Evolutionary conservation across 2,888 invertebrate genomes (phyloP).

Genomic region (Drosophila meridiana): DNA sequence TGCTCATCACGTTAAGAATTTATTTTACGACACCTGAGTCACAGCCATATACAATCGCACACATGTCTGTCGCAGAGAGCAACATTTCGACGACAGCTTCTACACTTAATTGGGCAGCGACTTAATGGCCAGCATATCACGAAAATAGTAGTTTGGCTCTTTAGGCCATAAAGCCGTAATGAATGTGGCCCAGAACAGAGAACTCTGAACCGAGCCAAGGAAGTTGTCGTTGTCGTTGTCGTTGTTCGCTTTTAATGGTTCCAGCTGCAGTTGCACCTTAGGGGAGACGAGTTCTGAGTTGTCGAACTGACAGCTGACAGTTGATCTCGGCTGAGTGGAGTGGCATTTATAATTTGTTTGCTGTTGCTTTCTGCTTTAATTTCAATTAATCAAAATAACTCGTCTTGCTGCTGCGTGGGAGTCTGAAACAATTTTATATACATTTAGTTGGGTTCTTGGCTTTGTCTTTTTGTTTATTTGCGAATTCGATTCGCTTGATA

Average conservation of each 20-base stretch:
- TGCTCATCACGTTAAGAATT: slow-evolving; percentile 54
- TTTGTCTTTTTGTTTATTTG: slow-evolving; percentile 18
- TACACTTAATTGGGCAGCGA: slow-evolving; percentile 68
- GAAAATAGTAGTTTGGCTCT: slow-evolving; percentile 34
- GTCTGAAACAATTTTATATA: slow-evolving; percentile 47
- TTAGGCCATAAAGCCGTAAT: slow-evolving; percentile 42
- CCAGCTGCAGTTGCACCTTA: slow-evolving; percentile 42
- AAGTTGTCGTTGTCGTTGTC: background rate
- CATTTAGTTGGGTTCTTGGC: slow-evolving; percentile 61
- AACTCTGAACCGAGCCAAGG: slow-evolving; percentile 29
- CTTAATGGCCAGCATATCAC: slow-evolving; percentile 67
- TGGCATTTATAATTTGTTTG: slow-evolving; percentile 44
- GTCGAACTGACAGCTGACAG: slow-evolving; percentile 66
- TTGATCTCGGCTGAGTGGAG: slow-evolving; percentile 35
- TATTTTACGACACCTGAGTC: slow-evolving; percentile 71
- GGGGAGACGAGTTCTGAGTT: slow-evolving; percentile 34
- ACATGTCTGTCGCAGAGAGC: slow-evolving; percentile 9
- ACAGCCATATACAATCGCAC: slow-evolving; percentile 54
- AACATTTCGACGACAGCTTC: slow-evolving; percentile 14
- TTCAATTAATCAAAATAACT: slow-evolving; percentile 63
- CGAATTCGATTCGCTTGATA: slow-evolving; percentile 38
- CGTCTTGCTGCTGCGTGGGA: slow-evolving; percentile 61
- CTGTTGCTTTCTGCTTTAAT: slow-evolving; percentile 34
- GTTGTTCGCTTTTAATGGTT: background rate
- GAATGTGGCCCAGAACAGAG: slow-evolving; percentile 28